These are phyloP conservation scores for Cephus rjabovi DNA, from an alignment of 2,888 invertebrate species.

Conservation along the genomic window DNA sequence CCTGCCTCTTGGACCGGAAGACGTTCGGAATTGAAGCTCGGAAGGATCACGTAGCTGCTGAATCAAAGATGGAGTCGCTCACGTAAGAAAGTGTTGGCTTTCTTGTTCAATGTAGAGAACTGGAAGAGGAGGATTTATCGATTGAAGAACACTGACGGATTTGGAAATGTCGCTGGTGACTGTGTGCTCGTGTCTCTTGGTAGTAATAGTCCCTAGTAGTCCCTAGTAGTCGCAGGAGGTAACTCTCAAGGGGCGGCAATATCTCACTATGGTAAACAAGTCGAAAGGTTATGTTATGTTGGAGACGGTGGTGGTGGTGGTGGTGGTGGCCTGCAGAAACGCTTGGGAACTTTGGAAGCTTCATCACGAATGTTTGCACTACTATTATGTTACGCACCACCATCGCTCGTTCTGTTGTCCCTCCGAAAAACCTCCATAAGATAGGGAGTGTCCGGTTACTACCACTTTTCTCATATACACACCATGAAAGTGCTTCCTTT, in stretches of 20 bases:
- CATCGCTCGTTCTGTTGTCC: conserved; percentile 14
- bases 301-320: conserved; percentile 12
- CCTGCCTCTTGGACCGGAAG: conserved; percentile 34
- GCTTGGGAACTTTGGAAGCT: no score
- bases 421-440: conserved; percentile 11
- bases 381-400: conserved; percentile 44
- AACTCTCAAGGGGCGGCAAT: conserved; percentile 37
- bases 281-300: conserved; percentile 26
- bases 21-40: conserved; percentile 27
- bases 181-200: neutral
- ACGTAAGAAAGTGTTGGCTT: no score
- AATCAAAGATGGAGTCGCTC: no score
- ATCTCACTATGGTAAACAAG: conserved; percentile 48
- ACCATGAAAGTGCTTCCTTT: no score
- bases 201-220: conserved; percentile 21
- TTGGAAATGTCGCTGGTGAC: conserved; percentile 16
- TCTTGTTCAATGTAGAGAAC: neutral
- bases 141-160: conserved; percentile 7
- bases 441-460: conserved; percentile 26
- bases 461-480: neutral
- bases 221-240: conserved; percentile 24
- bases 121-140: conserved; percentile 10
- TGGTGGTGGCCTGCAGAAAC: conserved; percentile 10
- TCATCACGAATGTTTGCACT: conserved; percentile 43
- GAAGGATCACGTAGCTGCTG: conserved; percentile 12